Conservation (phyloP, 1,140 invertebrate species). For the Babylonia areolata region DNA sequence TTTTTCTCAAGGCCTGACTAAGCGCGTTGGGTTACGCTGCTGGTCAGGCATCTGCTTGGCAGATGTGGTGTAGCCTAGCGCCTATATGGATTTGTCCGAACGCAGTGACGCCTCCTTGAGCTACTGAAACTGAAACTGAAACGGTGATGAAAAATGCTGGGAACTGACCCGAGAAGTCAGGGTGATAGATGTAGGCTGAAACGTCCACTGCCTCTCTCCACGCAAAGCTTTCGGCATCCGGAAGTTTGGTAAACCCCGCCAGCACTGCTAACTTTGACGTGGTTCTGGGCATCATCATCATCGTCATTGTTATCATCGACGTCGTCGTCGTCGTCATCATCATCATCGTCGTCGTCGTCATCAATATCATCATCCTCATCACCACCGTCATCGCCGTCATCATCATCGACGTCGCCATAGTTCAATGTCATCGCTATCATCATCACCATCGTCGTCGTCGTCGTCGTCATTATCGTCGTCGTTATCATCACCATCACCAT, state of each 20-base stretch:
- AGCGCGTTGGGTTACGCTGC: too few relatives aligned
- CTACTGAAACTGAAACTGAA: too few relatives aligned
- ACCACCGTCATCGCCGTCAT: neutral
- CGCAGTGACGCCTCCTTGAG: too few relatives aligned
- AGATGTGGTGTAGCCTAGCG: too few relatives aligned
- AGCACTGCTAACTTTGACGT: neutral
- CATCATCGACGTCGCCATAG: too few relatives aligned
- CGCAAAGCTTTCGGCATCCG: neutral
- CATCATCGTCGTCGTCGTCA: neutral
- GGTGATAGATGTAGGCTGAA: neutral
- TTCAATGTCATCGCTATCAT: neutral
- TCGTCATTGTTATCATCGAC: neutral
- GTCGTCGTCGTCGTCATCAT: neutral
- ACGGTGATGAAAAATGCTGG: too few relatives aligned
- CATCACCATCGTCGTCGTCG: neutral
- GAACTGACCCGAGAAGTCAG: neutral
- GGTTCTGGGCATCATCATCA: neutral
- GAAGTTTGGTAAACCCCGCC: neutral
- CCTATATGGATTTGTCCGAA: too few relatives aligned
- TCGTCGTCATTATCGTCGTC: too few relatives aligned
- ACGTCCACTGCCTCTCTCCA: neutral
- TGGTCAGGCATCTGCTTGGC: too few relatives aligned
- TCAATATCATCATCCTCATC: neutral
- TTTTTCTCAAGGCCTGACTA: too few relatives aligned
- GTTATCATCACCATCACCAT: too few relatives aligned